Conservation (phyloP, 2,113 vertebrate genomes). For the Heterotis niloticus region DNA sequence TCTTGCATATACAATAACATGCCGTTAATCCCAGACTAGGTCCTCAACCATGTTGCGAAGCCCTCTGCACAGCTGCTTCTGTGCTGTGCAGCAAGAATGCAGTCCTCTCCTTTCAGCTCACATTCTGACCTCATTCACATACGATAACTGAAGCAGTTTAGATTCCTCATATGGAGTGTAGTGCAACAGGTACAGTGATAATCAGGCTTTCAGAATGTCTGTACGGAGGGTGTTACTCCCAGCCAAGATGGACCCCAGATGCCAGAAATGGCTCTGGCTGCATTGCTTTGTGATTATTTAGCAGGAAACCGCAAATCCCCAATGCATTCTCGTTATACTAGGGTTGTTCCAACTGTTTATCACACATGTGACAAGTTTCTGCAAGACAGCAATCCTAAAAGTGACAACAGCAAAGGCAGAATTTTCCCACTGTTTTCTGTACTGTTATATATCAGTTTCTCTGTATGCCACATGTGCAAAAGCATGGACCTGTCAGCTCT, state of each 20-base stretch:
- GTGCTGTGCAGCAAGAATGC: not conserved
- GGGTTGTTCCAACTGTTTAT: too few species aligned
- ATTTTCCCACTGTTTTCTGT: not conserved
- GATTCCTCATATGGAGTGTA: conserved; percentile 9
- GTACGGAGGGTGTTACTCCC: conserved; percentile 6
- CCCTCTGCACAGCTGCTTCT: not conserved
- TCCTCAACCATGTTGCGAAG: not conserved
- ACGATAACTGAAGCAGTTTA: not conserved
- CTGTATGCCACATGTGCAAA: too few species aligned
- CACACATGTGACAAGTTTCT: not conserved
- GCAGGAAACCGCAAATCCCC: not conserved
- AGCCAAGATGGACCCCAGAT: not conserved
- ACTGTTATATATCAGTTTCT: not conserved
- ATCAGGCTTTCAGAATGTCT: conserved; percentile 11
- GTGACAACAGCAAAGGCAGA: not conserved
- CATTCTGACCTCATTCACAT: not conserved
- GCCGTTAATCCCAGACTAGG: not conserved
- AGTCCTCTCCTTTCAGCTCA: not conserved
- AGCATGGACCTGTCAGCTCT: too few species aligned
- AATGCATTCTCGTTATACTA: too few species aligned
- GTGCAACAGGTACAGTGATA: not conserved
- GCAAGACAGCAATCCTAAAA: not conserved
- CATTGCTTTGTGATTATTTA: not conserved
- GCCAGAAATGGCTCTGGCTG: conserved; percentile 10
- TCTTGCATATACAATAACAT: not conserved